Evolutionary conservation across 2,113 vertebrate species (phyloP), one percentile per base, ranked within the genome.

Genomic region (Notarius lentiginosus): DNA sequence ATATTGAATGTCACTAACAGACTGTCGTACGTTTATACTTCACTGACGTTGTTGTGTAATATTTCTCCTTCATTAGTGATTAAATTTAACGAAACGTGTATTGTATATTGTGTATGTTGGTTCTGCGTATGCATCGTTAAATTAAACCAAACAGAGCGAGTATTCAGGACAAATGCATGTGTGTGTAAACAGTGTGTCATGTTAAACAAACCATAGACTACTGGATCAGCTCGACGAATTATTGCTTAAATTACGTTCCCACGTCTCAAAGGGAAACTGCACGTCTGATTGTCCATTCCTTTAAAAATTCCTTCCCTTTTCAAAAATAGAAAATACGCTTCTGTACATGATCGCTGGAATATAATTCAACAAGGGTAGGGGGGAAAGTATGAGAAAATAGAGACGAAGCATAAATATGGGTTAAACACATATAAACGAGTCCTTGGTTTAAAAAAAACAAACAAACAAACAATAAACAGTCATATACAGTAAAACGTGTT

Each of bases 331-430:
- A 79, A 77, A 77, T 51, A 65, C n/a, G 68, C 30, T 47, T 70
- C 60, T 87, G 30, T 81, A 77, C 76, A 84, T 2, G 30, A 70
- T 82, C 49, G 6, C 72, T 77, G 83, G 79, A 34, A 85, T 85
- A 85, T 66, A 73, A 83, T 77, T 79, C 55, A 47, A 30, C 41
- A 65, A 24, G 53, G 72, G 82, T 58, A 87, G 56, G 30, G 30
- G 60, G 34, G 63, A 47, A 79, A 63, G 72, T 65, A 81, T 65
- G 70, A 83, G 79, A 82, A 68, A 83, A 58, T 66, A 88, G 49
- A 79, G 20, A 55, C 11, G 18, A 68, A 85, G 86, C 80, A 66
- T 87, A 85, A 87, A 79, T 81, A 87, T 87, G 73, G 81, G 84
- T 81, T 87, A 66, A 87, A 85, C 53, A 60, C 68, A 77, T 27